Percentiles rank a stretch among this genome's conserved stretches.
These are phyloP conservation scores for Takifugu flavidus DNA, from an alignment of 2,113 vertebrate genomes.

Conservation along the genomic window DNA sequence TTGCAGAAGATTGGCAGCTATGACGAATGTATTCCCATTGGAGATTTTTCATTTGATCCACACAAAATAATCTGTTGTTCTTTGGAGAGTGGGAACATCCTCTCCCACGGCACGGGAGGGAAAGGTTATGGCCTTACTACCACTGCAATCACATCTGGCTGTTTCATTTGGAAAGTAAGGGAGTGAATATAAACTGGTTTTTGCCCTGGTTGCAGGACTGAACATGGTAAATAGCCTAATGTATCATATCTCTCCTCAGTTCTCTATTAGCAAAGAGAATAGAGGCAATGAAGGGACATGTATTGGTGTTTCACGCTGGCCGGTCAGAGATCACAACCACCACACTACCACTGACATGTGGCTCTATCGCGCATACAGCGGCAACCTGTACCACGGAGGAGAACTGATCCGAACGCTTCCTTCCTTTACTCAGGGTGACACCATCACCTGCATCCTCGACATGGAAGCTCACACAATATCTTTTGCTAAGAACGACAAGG, in stretches of 20 bases:
- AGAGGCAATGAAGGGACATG: constrained; percentile 80
- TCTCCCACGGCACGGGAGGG: constrained; percentile 78
- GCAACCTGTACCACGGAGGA: constrained; percentile 79
- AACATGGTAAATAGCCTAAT: not conserved
- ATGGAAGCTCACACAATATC: constrained; percentile 81
- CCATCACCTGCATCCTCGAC: constrained; percentile 80
- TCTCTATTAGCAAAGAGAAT: constrained; percentile 79
- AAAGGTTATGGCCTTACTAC: constrained; percentile 81
- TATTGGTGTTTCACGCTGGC: constrained; percentile 79
- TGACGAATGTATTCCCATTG: constrained; percentile 79
- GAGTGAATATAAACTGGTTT: not conserved
- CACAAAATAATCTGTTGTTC: constrained; percentile 77
- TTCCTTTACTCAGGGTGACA: constrained; percentile 80
- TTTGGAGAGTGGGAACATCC: constrained; percentile 77
- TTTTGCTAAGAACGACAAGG: constrained; percentile 81
- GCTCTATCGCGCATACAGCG: constrained; percentile 82
- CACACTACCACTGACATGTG: constrained; percentile 83
- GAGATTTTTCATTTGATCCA: constrained; percentile 81
- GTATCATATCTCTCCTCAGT: constrained; percentile 51
- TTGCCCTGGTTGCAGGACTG: not conserved
- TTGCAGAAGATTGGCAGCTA: constrained; percentile 64
- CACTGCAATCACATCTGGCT: constrained; percentile 78
- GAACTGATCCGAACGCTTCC: constrained; percentile 76
- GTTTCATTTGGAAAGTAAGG: constrained; percentile 79
- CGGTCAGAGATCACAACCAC: constrained; percentile 79